Percentiles rank a stretch among this genome's conserved stretches.
Evolutionary conservation across 1,140 invertebrate genomes (phyloP).

Genomic region (Hetaerina americana): DNA sequence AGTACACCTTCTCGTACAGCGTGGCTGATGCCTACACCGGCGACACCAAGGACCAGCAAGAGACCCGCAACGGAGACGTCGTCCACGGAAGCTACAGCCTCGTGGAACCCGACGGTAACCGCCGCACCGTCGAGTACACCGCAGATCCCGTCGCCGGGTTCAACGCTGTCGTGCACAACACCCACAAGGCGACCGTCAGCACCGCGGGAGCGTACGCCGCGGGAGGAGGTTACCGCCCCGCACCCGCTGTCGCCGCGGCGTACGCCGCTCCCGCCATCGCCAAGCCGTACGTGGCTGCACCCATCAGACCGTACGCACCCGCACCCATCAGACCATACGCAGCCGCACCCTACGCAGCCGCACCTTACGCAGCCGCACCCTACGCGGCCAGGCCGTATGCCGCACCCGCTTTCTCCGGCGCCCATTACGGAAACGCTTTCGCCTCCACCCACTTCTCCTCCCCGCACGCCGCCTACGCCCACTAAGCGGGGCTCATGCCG

Average conservation of each 20-base stretch:
- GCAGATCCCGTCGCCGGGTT: slow-evolving; percentile 39
- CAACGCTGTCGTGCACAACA: slow-evolving; percentile 28
- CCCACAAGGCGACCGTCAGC: slow-evolving; percentile 14
- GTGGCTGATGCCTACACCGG: slow-evolving; percentile 50
- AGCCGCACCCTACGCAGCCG: neutral
- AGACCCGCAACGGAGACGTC: slow-evolving; percentile 50
- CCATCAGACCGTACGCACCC: neutral
- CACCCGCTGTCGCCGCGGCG: slow-evolving; percentile 3
- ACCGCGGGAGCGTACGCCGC: slow-evolving; percentile 16
- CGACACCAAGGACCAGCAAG: slow-evolving; percentile 52
- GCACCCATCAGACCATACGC: neutral
- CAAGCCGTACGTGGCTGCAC: neutral
- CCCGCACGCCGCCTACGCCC: neutral
- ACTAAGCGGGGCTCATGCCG: no score
- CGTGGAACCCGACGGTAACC: slow-evolving; percentile 42
- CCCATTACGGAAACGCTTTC: neutral
- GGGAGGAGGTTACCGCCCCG: slow-evolving; percentile 6
- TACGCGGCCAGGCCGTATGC: neutral
- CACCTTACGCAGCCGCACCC: neutral
- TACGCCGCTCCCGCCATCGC: slow-evolving; percentile 4
- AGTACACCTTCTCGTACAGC: slow-evolving; percentile 46
- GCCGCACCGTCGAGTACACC: slow-evolving; percentile 35
- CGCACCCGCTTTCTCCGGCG: neutral
- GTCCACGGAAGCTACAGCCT: slow-evolving; percentile 51
- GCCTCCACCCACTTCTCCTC: neutral